phyloP scores from a whole-genome alignment of 92 coral and sea anemone genomes.

The Phenganax subtilis region DNA sequence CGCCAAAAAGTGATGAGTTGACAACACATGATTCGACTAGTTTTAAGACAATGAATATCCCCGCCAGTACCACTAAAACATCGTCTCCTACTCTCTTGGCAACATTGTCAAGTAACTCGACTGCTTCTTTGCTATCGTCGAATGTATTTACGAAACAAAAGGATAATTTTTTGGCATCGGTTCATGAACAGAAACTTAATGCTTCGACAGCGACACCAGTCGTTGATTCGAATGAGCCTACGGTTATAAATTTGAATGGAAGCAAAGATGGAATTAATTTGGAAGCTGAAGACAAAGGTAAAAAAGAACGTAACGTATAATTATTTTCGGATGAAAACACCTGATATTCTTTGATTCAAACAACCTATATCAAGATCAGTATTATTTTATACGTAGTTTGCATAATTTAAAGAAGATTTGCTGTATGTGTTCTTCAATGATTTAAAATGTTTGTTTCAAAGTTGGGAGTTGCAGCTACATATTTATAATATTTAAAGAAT shows the following conservation, averaged over 20 bases:
- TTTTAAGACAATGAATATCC: conserved; percentile 2
- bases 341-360: not conserved
- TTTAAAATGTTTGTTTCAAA: not conserved
- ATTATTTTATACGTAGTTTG: no score
- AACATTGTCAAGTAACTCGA: not conserved
- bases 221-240: conserved; percentile 31
- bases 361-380: no score
- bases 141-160: conserved; percentile 4
- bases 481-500: no score
- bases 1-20: not conserved
- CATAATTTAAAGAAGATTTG: not conserved
- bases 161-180: not conserved
- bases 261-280: conserved; percentile 47
- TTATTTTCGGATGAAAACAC: not conserved
- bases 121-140: conserved; percentile 10
- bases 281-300: conserved; percentile 10
- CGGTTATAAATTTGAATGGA: conserved; percentile 48
- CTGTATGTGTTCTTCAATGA: not conserved
- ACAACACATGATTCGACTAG: not conserved
- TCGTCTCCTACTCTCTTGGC: not conserved
- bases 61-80: conserved; percentile 27
- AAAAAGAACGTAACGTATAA: not conserved
- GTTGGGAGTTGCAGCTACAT: no score
- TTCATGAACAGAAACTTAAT: not conserved
- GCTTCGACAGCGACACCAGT: not conserved